Evolutionary conservation across 1,140 invertebrate genomes (phyloP), one percentile per base, ranked within the genome.

Genomic region (Drosophila burlai): DNA sequence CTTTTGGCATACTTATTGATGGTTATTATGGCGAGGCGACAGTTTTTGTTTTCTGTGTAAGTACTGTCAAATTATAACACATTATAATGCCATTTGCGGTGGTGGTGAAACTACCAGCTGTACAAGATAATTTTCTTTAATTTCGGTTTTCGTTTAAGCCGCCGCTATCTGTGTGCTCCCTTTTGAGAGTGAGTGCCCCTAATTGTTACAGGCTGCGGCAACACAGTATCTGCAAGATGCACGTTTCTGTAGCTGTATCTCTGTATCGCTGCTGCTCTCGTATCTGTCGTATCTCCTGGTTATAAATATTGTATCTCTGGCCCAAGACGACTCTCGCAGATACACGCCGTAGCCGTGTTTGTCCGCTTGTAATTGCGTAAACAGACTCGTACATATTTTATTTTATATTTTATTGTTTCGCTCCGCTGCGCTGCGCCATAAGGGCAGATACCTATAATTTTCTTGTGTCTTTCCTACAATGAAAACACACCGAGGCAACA

Each of bases 361-460:
- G 66, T 83, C 67, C 75, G 86, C 72, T 90, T 91, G 81, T 91
- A 91, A 90, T 90, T 89, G 89, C 90, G 79, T 91, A 84, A 92
- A 81, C 69, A 85, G 87, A 89, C 79, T 89, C 82, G 85, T 89
- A 89, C 85, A 89, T 89, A 89, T 89, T 89, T 89, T 89, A 89
- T 89, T 90, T 89, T 91, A 83, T 89, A 90, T 91, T 91, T 91
- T 91, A 89, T 91, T 91, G 90, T 91, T 91, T 89, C 89, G 89
- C 89, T 91, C 83, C 89, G 89, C 85, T 91, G 89, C 89, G 78
- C 85, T 77, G 72, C 84, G 89, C 89, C 90, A 91, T 84, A 91
- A 91, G 89, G 89, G 89, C 89, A 91, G 82, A 91, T 91, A 91
- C 89, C 89, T 91, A 91, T 91, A 91, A 91, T 91, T 91, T 91